Conservation (phyloP, 1,140 invertebrate genomes). For the Doryteuthis pealeii region DNA sequence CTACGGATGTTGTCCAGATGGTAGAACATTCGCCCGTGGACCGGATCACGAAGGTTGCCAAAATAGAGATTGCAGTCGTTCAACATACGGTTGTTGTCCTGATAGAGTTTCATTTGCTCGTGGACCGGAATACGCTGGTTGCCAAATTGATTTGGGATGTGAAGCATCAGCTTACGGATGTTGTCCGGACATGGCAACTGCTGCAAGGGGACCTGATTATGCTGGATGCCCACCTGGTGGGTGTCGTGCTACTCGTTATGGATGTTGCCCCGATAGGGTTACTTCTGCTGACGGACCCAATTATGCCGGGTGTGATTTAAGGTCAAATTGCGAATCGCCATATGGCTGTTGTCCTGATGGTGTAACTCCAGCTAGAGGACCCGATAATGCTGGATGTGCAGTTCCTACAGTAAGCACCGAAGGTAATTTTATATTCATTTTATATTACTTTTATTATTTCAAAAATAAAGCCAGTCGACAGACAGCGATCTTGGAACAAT, state of each 20-base stretch:
- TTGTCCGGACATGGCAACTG: not conserved
- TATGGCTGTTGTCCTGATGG: constrained; percentile 61
- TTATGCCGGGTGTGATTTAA: constrained; percentile 42
- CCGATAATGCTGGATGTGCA: constrained; percentile 46
- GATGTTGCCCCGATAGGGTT: constrained; percentile 58
- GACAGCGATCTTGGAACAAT: no score
- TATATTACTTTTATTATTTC: no score
- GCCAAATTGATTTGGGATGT: not conserved
- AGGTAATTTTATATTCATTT: no score
- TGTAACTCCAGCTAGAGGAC: constrained; percentile 65
- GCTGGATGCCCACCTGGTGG: not conserved
- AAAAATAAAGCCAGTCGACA: no score
- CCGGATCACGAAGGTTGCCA: constrained; percentile 53
- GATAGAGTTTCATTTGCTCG: constrained; percentile 20
- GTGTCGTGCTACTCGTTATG: constrained; percentile 35
- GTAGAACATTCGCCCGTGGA: constrained; percentile 55
- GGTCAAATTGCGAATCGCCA: not conserved
- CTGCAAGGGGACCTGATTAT: not conserved
- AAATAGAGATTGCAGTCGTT: constrained; percentile 34
- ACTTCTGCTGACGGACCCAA: constrained; percentile 54
- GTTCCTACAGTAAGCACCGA: not conserved
- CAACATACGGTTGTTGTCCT: constrained; percentile 36
- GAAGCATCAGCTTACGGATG: not conserved
- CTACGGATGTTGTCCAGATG: constrained; percentile 60
- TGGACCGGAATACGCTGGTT: constrained; percentile 10